Percentiles rank a stretch among this genome's conserved stretches.
Conservation (phyloP, 2,888 invertebrate genomes). For the Eupithecia exiguata region DNA sequence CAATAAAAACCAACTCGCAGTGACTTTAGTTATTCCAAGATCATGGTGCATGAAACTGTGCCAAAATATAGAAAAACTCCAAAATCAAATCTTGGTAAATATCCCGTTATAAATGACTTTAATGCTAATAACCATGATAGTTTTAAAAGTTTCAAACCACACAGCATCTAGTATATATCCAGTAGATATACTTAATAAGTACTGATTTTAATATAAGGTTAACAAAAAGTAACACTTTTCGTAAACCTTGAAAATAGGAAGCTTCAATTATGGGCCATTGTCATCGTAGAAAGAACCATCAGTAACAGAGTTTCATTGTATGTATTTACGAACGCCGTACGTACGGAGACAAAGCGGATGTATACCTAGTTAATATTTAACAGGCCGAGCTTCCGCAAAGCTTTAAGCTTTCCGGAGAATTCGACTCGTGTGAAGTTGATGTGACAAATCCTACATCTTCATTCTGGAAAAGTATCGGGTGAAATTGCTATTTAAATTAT, state of each 20-base stretch:
- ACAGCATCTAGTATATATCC: too few relatives aligned
- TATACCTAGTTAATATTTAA: slow-evolving; percentile 27
- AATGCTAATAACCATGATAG: too few relatives aligned
- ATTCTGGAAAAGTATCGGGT: not conserved
- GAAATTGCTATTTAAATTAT: not conserved
- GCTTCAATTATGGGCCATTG: not conserved
- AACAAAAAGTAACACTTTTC: not conserved
- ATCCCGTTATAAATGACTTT: too few relatives aligned
- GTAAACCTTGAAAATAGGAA: not conserved
- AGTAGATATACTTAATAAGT: too few relatives aligned
- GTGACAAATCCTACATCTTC: slow-evolving; percentile 15
- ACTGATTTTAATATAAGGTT: too few relatives aligned
- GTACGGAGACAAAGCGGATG: slow-evolving; percentile 12
- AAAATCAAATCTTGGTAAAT: too few relatives aligned
- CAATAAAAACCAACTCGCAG: too few relatives aligned
- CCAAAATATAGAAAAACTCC: too few relatives aligned
- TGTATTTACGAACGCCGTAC: not conserved
- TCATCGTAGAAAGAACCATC: not conserved
- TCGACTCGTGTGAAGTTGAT: slow-evolving; percentile 10
- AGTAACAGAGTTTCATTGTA: not conserved
- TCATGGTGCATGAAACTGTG: too few relatives aligned
- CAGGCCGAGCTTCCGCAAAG: slow-evolving; percentile 24
- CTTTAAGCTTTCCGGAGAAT: slow-evolving; percentile 16
- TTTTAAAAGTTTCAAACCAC: too few relatives aligned
- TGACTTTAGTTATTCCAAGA: too few relatives aligned